Conservation (phyloP, 2,888 invertebrate genomes). For the Hoplodrina blanda region DNA sequence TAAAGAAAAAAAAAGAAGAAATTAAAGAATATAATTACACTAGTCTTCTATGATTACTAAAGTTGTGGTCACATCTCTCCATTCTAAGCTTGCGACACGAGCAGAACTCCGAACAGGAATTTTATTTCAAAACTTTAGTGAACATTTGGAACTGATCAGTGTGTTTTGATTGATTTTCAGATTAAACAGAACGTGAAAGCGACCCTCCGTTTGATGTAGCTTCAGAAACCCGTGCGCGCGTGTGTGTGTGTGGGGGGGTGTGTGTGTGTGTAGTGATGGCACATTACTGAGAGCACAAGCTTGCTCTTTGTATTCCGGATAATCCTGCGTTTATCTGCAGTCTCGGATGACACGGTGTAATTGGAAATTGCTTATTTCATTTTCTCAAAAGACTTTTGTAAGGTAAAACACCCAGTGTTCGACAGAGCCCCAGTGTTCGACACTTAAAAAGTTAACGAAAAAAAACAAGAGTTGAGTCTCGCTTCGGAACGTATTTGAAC, state of each 20-base stretch:
- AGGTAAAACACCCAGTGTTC: too few species aligned
- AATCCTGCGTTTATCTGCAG: constrained; percentile 6
- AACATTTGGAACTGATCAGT: constrained; percentile 4
- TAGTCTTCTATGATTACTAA: background rate
- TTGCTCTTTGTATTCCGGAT: background rate
- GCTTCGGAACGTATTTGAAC: too few species aligned
- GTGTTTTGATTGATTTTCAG: constrained; percentile 5
- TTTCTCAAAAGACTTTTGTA: background rate
- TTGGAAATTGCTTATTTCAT: constrained; percentile 15
- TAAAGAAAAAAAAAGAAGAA: too few species aligned
- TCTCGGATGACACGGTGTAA: background rate
- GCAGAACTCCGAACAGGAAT: too few species aligned
- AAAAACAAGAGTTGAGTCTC: too few species aligned
- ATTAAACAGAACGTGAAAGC: background rate
- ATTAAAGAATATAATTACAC: too few species aligned
- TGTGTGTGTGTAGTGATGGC: constrained; percentile 27
- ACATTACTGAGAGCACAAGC: constrained; percentile 13
- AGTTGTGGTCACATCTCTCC: background rate
- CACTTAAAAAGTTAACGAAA: too few species aligned
- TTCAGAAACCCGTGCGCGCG: background rate
- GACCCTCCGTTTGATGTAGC: constrained; percentile 26
- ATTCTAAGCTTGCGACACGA: too few species aligned
- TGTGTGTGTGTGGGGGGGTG: constrained; percentile 17
- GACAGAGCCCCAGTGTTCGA: too few species aligned
- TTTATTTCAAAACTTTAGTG: background rate